phyloP scores from a whole-genome alignment of 2,888 invertebrate genomes.

The Rotaria socialis region DNA sequence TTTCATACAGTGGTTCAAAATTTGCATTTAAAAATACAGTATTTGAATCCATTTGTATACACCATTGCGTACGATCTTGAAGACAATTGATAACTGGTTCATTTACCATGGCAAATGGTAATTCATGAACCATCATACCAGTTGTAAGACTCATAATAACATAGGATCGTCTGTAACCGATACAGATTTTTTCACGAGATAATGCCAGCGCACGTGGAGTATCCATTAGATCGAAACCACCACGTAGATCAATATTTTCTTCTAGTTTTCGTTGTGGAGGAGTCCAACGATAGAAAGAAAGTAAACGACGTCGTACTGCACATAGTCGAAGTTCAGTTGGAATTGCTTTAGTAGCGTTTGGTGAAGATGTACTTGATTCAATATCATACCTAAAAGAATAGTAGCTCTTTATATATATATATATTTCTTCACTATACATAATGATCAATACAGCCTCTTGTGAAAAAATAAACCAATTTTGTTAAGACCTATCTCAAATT shows the following conservation, averaged over 20 bases:
- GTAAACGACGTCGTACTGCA: background rate
- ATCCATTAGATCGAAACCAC: background rate
- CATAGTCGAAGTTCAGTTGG: background rate
- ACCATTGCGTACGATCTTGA: constrained; percentile 12
- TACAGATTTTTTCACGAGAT: constrained; percentile 3
- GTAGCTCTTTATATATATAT: no score
- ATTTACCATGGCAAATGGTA: background rate
- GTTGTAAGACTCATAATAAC: background rate
- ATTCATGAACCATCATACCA: background rate
- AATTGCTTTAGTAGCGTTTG: background rate
- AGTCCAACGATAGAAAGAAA: background rate
- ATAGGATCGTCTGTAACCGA: background rate
- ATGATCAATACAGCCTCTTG: no score
- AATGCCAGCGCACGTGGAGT: background rate
- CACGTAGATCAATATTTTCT: background rate
- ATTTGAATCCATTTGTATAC: background rate
- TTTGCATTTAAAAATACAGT: constrained; percentile 22
- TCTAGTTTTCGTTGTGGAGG: background rate
- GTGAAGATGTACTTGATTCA: background rate
- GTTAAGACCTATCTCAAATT: no score
- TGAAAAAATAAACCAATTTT: no score
- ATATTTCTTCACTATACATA: no score
- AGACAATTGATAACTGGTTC: background rate
- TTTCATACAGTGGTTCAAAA: constrained; percentile 6
- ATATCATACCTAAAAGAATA: background rate